Conservation (phyloP, 2,797 vertebrate genomes). For the Cossypha caffra region DNA sequence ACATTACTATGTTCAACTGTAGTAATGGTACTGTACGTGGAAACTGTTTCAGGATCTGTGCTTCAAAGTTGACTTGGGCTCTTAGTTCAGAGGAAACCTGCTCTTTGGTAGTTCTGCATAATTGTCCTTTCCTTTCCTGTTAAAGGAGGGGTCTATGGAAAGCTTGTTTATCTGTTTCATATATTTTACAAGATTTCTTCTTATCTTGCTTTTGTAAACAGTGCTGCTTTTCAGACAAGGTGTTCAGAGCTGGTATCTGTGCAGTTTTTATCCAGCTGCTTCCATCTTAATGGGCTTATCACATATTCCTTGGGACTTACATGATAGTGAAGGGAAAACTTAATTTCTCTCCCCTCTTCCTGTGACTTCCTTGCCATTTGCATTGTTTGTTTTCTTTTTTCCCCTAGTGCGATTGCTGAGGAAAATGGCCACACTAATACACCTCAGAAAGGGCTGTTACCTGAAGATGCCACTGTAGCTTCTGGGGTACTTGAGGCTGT, state of each 20-base stretch:
- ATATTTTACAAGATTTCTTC: conserved; percentile 36
- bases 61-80: not conserved
- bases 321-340: not conserved
- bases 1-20: not conserved
- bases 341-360: not conserved
- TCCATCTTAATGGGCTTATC: conserved; percentile 25
- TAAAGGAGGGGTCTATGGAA: not conserved
- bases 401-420: conserved; percentile 77
- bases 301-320: not conserved
- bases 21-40: not conserved
- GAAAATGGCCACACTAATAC: conserved; percentile 79
- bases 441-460: conserved; percentile 76
- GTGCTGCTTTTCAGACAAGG: not conserved
- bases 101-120: not conserved
- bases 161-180: conserved; percentile 29
- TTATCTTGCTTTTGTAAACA: conserved; percentile 25
- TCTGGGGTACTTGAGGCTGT: conserved; percentile 64
- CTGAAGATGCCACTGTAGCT: conserved; percentile 64
- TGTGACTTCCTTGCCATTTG: not conserved
- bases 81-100: not conserved
- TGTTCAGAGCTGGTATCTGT: conserved; percentile 18
- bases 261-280: conserved; percentile 28
- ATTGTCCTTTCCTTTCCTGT: not conserved
- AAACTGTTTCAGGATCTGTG: not conserved
- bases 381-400: conserved; percentile 16